Percentiles rank a stretch among this genome's conserved stretches.
phyloP scores from a whole-genome alignment of 2,888 invertebrate species.

The Oxyscelio sp. region DNA sequence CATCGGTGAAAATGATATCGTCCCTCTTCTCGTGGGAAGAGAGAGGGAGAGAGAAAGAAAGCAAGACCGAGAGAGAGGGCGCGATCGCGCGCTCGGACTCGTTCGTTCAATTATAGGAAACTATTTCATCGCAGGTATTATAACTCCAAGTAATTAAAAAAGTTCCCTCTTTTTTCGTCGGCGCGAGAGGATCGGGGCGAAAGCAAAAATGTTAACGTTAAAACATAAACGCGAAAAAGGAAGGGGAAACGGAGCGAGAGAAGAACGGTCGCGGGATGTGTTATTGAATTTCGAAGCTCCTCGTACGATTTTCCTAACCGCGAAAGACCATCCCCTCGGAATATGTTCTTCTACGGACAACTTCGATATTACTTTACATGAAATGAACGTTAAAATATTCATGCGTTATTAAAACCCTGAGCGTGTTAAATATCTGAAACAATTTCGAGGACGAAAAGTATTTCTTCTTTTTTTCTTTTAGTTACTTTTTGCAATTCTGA shows the following conservation, averaged over 20 bases:
- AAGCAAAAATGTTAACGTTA: conserved; percentile 68
- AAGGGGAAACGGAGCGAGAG: conserved; percentile 15
- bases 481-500: too few species aligned
- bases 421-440: conserved; percentile 62
- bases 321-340: conserved; percentile 68
- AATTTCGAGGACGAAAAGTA: conserved; percentile 47
- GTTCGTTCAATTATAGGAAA: conserved; percentile 73
- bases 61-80: conserved; percentile 1
- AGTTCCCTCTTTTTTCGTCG: conserved; percentile 67
- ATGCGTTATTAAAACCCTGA: conserved; percentile 65
- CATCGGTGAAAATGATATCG: conserved; percentile 73
- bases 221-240: conserved; percentile 65
- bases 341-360: conserved; percentile 67
- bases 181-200: conserved; percentile 43
- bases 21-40: conserved; percentile 57
- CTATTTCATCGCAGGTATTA: conserved; percentile 74
- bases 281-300: conserved; percentile 74
- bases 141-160: conserved; percentile 74
- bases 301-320: conserved; percentile 71
- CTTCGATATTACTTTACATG: conserved; percentile 73
- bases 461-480: conserved; percentile 11
- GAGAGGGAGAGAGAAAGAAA: conserved; percentile 25
- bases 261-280: conserved; percentile 51
- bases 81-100: conserved; percentile 54
- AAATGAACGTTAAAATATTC: conserved; percentile 70